These are phyloP conservation scores for Campodea augens DNA, from an alignment of 1,140 invertebrate genomes.

Conservation along the genomic window DNA sequence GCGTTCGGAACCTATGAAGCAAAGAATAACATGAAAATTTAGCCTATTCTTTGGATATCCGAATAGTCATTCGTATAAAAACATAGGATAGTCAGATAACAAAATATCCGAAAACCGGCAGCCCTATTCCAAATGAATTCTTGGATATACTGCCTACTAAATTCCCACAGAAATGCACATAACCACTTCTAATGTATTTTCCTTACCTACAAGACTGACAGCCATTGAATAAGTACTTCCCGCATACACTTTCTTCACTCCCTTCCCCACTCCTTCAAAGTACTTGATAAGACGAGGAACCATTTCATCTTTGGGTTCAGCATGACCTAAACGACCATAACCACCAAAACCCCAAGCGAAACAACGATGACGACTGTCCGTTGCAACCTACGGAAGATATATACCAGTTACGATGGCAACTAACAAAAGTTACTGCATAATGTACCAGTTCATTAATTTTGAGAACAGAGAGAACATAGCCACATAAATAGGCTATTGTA, in stretches of 20 bases:
- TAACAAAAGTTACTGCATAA: background rate
- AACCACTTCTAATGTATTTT: no score
- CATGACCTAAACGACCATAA: constrained; percentile 77
- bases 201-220: constrained; percentile 53
- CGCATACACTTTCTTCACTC: constrained; percentile 55
- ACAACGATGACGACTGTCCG: constrained; percentile 66
- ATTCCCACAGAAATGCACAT: no score
- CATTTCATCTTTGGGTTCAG: constrained; percentile 75
- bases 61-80: no score
- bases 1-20: no score
- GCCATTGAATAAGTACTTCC: constrained; percentile 72
- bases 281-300: constrained; percentile 77
- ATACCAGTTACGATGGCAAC: background rate
- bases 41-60: no score
- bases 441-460: background rate
- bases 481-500: background rate
- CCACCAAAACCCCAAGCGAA: constrained; percentile 91
- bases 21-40: no score
- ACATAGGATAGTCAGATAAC: no score
- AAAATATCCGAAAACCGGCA: no score
- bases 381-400: constrained; percentile 38
- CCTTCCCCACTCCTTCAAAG: constrained; percentile 62
- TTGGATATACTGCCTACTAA: no score
- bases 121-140: no score
- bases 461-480: background rate